A percentile compares a stretch with the other conserved stretches of the same genome.
These are phyloP conservation scores for Nerophis lumbriciformis DNA, from an alignment of 2,113 vertebrate genomes.

Conservation along the genomic window DNA sequence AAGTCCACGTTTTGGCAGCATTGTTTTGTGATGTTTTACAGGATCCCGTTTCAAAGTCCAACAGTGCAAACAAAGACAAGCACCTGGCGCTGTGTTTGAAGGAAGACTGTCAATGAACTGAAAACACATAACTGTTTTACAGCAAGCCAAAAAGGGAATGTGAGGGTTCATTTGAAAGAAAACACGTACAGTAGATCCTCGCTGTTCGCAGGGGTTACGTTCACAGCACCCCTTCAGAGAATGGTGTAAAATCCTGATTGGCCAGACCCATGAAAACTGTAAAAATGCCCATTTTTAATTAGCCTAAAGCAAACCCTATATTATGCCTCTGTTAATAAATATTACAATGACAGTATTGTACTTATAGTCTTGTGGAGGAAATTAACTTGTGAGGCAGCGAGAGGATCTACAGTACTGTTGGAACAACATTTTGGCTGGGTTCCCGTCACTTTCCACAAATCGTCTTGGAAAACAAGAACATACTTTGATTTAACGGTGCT, in stretches of 20 bases:
- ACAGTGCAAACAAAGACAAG: slow-evolving; percentile 3
- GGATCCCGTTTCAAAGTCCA: slow-evolving; percentile 4
- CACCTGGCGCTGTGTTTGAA: not conserved
- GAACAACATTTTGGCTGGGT: slow-evolving; percentile 16
- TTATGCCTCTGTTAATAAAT: not conserved
- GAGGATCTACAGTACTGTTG: too few species aligned
- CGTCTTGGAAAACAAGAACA: not conserved
- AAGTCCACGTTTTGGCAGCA: not conserved
- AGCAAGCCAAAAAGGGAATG: not conserved
- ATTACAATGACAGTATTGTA: too few species aligned
- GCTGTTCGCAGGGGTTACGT: too few species aligned
- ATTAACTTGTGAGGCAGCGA: slow-evolving; percentile 2
- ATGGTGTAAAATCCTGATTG: too few species aligned
- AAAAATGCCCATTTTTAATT: too few species aligned
- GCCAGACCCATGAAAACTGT: too few species aligned
- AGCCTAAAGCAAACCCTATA: too few species aligned
- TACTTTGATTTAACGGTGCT: slow-evolving; percentile 44
- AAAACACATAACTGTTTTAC: not conserved
- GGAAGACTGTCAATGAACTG: slow-evolving; percentile 27
- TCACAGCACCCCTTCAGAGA: too few species aligned
- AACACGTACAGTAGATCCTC: not conserved
- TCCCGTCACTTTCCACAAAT: slow-evolving; percentile 24
- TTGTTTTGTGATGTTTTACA: not conserved
- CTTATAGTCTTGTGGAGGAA: not conserved
- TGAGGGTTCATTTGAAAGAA: not conserved